Conservation (phyloP, 2,113 vertebrate genomes). For the Furnarius figulus region DNA sequence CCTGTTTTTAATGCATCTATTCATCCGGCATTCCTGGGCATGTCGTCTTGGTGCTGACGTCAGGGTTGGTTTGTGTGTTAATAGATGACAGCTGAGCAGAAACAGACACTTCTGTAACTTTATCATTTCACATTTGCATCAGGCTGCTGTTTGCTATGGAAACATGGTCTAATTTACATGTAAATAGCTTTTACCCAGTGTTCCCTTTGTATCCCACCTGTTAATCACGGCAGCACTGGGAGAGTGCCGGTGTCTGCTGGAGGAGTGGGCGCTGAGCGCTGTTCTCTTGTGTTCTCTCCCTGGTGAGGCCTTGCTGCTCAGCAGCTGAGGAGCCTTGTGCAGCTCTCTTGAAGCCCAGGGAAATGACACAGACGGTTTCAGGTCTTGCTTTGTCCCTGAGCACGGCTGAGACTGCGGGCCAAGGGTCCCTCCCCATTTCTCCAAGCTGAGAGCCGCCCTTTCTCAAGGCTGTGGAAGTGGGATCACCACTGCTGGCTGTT, state of each 20-base stretch:
- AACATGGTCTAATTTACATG: conserved; percentile 42
- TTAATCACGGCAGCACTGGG: conserved; percentile 35
- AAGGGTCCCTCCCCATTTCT: neutral
- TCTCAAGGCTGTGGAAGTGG: conserved; percentile 29
- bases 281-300: conserved; percentile 48
- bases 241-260: neutral
- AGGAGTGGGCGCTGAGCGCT: conserved; percentile 4
- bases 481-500: neutral
- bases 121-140: neutral
- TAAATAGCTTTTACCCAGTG: conserved; percentile 2
- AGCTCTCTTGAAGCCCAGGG: conserved; percentile 14
- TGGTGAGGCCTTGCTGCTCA: neutral
- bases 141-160: neutral
- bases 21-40: neutral
- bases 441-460: conserved; percentile 12
- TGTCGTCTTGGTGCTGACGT: neutral
- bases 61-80: neutral
- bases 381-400: neutral
- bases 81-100: neutral
- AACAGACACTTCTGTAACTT: neutral
- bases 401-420: neutral
- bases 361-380: neutral
- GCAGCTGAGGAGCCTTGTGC: neutral
- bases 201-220: conserved; percentile 37
- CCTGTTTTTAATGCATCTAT: neutral